Conservation (phyloP, 2,888 invertebrate species). For the Emmelina monodactyla region DNA sequence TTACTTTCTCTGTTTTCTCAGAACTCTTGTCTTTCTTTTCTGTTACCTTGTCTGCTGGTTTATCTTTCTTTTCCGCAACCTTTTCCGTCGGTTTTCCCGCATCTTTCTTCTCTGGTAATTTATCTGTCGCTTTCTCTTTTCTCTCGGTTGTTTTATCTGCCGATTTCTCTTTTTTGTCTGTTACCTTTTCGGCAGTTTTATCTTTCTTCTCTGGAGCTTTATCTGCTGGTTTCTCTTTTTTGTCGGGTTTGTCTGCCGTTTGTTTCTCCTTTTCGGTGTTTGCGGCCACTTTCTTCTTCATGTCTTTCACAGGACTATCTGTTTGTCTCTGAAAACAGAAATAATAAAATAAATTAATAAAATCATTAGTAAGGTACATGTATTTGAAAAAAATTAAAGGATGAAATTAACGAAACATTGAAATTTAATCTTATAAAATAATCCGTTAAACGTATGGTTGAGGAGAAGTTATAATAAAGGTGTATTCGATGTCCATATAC, state of each 20-base stretch:
- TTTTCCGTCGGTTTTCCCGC: conserved; percentile 19
- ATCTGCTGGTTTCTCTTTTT: conserved; percentile 27
- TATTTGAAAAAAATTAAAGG: too few relatives aligned
- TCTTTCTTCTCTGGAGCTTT: conserved; percentile 21
- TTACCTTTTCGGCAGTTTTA: conserved; percentile 22
- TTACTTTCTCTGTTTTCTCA: conserved; percentile 16
- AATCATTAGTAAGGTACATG: neutral
- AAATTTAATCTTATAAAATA: too few relatives aligned
- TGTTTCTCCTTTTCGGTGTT: conserved; percentile 51
- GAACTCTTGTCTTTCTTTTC: conserved; percentile 18
- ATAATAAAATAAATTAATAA: too few relatives aligned
- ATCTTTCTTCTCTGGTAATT: conserved; percentile 16
- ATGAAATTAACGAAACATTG: too few relatives aligned
- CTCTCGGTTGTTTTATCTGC: conserved; percentile 18
- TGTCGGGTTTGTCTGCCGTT: conserved; percentile 26
- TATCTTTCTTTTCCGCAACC: conserved; percentile 14
- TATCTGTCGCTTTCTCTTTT: conserved; percentile 16
- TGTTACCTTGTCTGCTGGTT: conserved; percentile 12
- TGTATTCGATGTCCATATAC: too few relatives aligned
- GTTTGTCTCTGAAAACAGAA: conserved; percentile 39
- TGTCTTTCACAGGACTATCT: conserved; percentile 48
- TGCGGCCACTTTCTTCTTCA: conserved; percentile 56
- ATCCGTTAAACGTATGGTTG: too few relatives aligned
- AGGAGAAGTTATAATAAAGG: too few relatives aligned
- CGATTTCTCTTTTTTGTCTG: conserved; percentile 19